Evolutionary conservation across 2,888 invertebrate species (phyloP), one percentile per base, ranked within the genome.

Genomic region (Selenia dentaria): DNA sequence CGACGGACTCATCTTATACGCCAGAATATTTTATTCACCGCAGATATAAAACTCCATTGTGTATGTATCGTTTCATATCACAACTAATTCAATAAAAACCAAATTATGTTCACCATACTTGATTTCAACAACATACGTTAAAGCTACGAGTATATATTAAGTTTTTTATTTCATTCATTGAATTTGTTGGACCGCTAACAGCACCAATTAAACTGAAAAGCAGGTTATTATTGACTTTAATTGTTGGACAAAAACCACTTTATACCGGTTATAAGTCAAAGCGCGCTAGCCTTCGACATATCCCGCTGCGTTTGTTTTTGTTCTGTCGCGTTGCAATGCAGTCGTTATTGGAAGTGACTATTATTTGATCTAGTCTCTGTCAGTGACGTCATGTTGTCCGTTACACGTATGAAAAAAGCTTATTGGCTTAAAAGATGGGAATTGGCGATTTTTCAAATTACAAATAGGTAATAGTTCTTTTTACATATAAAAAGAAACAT

Each of bases 251-350:
- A 57, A 56, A 53, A 45, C 40, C 26, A 20, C 37, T 35, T 12
- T 25, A 29, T 54, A 68, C 69, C 60, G 43, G 69, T 70, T 69
- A 62, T 59, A 61, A 51, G 41, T 68, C 64, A 65, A 68, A 71
- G 70, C 51, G 60, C 49, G n/a, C 20, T 59, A 49, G 61, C 64
- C 64, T 67, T 70, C 69, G 62, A 59, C 57, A 53, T 16, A 44
- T 58, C 45, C 51, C 43, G 51, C 48, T 49, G 55, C 26, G 42
- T 35, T 40, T 53, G 74, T 70, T 74, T 77, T 76, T 78, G 59
- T 59, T 34, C 42, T 38, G 44, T 48, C 39, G 55, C 56, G 48
- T 58, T 36, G 67, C 58, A 62, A 66, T 69, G 65, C 26, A 29
- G 55, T 40, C 49, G 62, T 55, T 22, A 8, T 22, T 8, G 8